A percentile compares a stretch with the other conserved stretches of the same genome.
phyloP scores from a whole-genome alignment of 2,888 invertebrate genomes.

The Chrysodeixis includens region DNA sequence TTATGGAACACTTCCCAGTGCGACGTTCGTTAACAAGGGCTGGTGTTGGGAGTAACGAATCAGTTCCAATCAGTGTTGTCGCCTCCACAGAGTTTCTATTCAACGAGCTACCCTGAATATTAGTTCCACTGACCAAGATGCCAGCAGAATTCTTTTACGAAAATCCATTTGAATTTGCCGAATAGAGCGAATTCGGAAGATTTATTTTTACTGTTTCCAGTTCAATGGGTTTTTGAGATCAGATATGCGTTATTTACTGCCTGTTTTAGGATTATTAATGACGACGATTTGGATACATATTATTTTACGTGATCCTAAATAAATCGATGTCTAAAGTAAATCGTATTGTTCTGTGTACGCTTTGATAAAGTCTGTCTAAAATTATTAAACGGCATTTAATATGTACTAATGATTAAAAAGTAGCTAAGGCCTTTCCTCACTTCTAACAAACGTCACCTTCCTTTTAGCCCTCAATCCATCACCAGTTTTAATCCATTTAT shows the following conservation, averaged over 20 bases:
- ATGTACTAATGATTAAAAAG: too few relatives aligned
- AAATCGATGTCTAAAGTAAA: background rate
- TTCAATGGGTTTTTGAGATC: conserved; percentile 2
- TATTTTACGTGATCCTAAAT: too few relatives aligned
- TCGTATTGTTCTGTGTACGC: background rate
- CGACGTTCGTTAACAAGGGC: conserved; percentile 67
- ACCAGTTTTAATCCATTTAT: background rate
- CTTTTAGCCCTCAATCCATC: too few relatives aligned
- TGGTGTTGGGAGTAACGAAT: conserved; percentile 57
- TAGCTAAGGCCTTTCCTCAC: too few relatives aligned
- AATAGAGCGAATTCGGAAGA: background rate
- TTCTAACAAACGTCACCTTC: too few relatives aligned
- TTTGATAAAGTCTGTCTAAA: too few relatives aligned
- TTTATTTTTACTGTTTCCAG: conserved; percentile 3
- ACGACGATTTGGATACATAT: background rate
- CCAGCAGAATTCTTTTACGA: background rate
- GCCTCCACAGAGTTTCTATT: conserved; percentile 29
- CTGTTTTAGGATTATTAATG: background rate
- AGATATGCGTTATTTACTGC: conserved; percentile 5
- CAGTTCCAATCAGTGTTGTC: conserved; percentile 58
- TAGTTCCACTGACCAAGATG: background rate
- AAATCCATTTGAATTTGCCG: background rate
- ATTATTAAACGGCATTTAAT: too few relatives aligned
- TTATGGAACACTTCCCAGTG: conserved; percentile 52
- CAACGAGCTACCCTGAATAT: conserved; percentile 17